These are phyloP conservation scores for Propithecus coquereli DNA, from an alignment of 2,113 vertebrate species.

Conservation along the genomic window DNA sequence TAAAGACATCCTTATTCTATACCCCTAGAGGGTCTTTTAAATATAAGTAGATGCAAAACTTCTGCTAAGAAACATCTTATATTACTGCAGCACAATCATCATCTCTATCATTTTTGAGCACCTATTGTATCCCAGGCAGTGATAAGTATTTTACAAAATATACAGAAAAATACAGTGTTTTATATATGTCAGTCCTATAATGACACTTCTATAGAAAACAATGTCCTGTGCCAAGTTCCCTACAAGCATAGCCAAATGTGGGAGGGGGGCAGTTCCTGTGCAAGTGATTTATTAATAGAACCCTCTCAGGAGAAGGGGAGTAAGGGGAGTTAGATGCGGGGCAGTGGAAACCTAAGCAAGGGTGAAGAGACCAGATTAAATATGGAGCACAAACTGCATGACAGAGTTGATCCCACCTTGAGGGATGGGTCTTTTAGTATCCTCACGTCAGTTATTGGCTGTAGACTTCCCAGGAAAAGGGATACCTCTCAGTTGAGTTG, in stretches of 20 bases:
- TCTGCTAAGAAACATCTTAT: background rate
- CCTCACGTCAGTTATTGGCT: background rate
- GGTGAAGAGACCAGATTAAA: background rate
- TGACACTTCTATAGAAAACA: background rate
- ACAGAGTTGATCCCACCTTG: background rate
- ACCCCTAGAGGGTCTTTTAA: background rate
- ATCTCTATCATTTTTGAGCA: background rate
- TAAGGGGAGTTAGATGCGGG: background rate
- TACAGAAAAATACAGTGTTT: background rate
- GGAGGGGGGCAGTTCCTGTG: background rate
- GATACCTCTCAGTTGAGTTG: background rate
- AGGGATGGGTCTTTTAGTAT: background rate
- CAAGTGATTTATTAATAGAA: background rate
- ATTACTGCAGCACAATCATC: background rate
- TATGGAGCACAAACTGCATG: background rate
- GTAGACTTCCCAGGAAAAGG: background rate
- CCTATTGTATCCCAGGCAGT: background rate
- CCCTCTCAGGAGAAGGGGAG: background rate
- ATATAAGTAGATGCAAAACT: background rate
- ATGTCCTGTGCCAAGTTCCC: background rate
- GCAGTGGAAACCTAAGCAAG: background rate
- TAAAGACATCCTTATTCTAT: background rate
- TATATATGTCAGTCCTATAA: background rate
- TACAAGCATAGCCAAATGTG: background rate
- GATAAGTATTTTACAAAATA: background rate